Base-by-base conservation (phyloP, 2,888 invertebrate genomes). In the Zygothrica quintamaculata region DNA sequence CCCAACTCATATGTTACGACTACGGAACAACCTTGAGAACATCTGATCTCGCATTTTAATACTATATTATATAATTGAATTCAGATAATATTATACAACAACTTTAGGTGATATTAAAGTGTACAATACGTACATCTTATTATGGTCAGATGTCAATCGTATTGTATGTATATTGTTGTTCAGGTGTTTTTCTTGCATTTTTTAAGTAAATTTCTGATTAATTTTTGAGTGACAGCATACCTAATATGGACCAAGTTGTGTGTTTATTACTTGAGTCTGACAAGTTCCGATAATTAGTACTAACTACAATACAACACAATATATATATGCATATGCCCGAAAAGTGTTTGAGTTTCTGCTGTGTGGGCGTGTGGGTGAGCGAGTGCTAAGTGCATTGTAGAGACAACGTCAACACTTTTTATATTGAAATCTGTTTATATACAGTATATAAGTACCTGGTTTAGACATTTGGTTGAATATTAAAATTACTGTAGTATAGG, bases 1-100 rank as follows among this genome's bases (percentile, higher is more conserved):
- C 87, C 86, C 88, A 89, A 85, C 77, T 33, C 13, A 56, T 36
- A 71, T 69, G 88, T 89, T 89, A 89, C 89, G 89, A 89, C 77
- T 46, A 60, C 33, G 61, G 79, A 73, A 75, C 89, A 86, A 59
- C 85, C 85, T 77, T 78, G 88, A 68, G 59, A 88, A 70, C 77
- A 65, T 88, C 89, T 89, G 89, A 89, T 89, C 89, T 88, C 76
- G 82, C 69, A 44, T 56, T 53, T 43, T 56, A 62, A 22, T 42
- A 8, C 11, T 3, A 26, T n/a, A 12, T 2, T 48, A 5, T 6
- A 11, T 13, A 1, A 29, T 29, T 8, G 2, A 2, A 1, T 2
- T 29, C 7, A 29, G 5, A 29, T 5, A 29, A 29, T 9, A n/a
- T 6, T 26, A 26, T 26, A 6, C 8, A 4, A 26, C 26, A 6